Evolutionary conservation across 2,888 invertebrate genomes (phyloP), one percentile per base, ranked within the genome.

Genomic region (Eristalinus sepulchralis): DNA sequence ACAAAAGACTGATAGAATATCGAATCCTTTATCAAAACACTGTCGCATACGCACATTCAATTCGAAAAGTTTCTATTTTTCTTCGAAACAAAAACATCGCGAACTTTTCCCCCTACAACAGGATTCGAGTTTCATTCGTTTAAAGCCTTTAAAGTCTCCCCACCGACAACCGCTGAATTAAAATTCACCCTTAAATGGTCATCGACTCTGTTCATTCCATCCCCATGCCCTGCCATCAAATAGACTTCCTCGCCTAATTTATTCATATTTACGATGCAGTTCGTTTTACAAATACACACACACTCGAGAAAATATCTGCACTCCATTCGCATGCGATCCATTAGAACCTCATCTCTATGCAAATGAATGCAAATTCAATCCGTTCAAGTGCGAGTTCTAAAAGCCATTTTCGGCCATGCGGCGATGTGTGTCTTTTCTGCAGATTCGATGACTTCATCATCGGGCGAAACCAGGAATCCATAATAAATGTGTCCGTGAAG

Each of bases 331-430:
- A 24, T 67, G 17, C 24, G 55, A 53, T 76, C 71, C 66, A 66
- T 75, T 71, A 75, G 77, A 68, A 39, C 34, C 17, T 24, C 62
- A 53, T 68, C 62, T 47, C 57, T 20, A 84, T 84, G 84, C 20
- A 76, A 84, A 84, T 84, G 22, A 67, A 84, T 81, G 81, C 72
- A 77, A 77, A 81, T 68, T 76, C 17, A 34, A 63, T 55, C 72
- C 72, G 53, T 59, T 85, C 57, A 33, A 81, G 63, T 81, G 72
- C 53, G 59, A 77, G 68, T 72, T 67, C 67, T 36, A 22, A 8
- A 64, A 67, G 64, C 24, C 55, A 80, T 77, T 84, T 76, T 59
- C 34, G 72, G 63, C 47, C 8, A n/a, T 33, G 33, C 27, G 36
- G 2, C 53, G 11, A 20, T 53, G 20, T 31, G 2, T 2, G 11